Conservation (phyloP, 2,888 invertebrate genomes). For the Podabrus alpinus region DNA sequence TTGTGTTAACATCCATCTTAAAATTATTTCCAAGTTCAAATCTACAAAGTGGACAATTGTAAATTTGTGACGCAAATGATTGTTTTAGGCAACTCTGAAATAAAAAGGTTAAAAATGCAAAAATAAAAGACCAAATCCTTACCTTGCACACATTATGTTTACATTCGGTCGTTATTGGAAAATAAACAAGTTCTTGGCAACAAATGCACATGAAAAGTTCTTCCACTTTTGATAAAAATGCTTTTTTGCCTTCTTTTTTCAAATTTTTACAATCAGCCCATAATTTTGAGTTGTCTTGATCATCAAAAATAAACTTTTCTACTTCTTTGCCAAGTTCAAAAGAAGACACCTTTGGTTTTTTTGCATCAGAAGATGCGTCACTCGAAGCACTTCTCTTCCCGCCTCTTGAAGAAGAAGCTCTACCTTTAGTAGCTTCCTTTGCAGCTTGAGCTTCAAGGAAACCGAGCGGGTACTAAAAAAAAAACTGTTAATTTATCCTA, state of each 20-base stretch:
- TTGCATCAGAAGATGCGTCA: slow-evolving; percentile 19
- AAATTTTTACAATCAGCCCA: slow-evolving; percentile 68
- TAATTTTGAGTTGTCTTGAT: slow-evolving; percentile 65
- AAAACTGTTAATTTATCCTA: not conserved
- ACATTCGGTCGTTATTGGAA: slow-evolving; percentile 75
- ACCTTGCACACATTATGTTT: slow-evolving; percentile 77
- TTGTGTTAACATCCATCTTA: slow-evolving; percentile 61
- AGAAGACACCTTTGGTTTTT: slow-evolving; percentile 31
- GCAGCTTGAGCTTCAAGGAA: slow-evolving; percentile 68
- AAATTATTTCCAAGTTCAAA: slow-evolving; percentile 62
- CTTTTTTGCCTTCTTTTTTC: slow-evolving; percentile 60
- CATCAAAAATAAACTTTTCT: slow-evolving; percentile 57
- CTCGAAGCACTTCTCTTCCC: slow-evolving; percentile 15
- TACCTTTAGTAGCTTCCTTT: slow-evolving; percentile 55
- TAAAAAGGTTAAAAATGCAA: slow-evolving; percentile 23
- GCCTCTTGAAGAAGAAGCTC: slow-evolving; percentile 41
- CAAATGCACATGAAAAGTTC: slow-evolving; percentile 77
- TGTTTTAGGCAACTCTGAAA: slow-evolving; percentile 66
- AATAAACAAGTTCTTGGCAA: slow-evolving; percentile 73
- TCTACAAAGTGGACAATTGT: slow-evolving; percentile 73
- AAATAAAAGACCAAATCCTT: slow-evolving; percentile 37
- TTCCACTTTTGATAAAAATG: slow-evolving; percentile 66
- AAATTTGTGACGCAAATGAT: slow-evolving; percentile 67
- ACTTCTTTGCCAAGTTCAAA: slow-evolving; percentile 35
- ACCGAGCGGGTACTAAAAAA: slow-evolving; percentile 70